phyloP scores from a whole-genome alignment of 2,113 vertebrate species.

The Zosterops hypoxanthus region DNA sequence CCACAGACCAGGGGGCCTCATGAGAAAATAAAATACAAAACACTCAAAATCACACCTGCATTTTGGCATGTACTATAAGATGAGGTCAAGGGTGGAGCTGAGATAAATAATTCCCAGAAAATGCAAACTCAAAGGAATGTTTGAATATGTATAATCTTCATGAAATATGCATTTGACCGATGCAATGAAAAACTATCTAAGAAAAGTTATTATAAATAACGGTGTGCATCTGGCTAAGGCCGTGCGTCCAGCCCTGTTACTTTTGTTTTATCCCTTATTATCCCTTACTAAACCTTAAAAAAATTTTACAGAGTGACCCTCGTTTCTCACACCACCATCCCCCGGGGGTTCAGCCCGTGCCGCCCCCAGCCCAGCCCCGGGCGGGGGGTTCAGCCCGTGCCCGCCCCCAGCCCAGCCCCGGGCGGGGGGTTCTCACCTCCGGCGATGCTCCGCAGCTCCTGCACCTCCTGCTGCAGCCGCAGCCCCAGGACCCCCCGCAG shows the following conservation, averaged over 20 bases:
- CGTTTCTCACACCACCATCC: neutral
- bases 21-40: neutral
- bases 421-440: no score
- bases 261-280: neutral
- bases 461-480: no score
- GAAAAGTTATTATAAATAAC: no score
- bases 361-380: no score
- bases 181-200: fast-evolving
- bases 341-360: neutral
- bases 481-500: no score
- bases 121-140: neutral
- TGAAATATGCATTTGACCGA: neutral
- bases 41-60: neutral
- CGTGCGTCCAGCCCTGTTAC: neutral
- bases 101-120: neutral
- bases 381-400: no score
- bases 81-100: neutral
- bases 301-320: no score
- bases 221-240: fast-evolving
- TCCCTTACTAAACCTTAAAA: no score
- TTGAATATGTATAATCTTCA: no score
- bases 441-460: no score
- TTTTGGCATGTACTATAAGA: fast-evolving
- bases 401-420: no score
- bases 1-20: neutral